A percentile compares a stretch with the other conserved stretches of the same genome.
Evolutionary conservation across 2,888 invertebrate species (phyloP).

Genomic region (Keiferia lycopersicella): DNA sequence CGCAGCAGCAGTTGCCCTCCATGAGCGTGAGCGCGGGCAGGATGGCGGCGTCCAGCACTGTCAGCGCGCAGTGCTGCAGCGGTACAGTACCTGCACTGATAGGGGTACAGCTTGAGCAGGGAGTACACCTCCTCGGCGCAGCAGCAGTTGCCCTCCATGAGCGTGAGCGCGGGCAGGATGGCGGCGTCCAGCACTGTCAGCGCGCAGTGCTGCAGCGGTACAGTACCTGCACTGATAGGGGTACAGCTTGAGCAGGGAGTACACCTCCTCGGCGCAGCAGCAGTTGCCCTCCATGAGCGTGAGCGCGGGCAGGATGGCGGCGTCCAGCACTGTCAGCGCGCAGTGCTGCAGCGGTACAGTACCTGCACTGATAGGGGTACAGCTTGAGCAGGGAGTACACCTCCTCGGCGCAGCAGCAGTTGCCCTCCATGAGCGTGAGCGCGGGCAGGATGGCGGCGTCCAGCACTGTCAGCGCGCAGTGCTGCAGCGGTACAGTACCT

Average conservation of each 20-base stretch:
- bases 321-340: no score
- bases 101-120: no score
- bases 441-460: conserved; percentile 91
- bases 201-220: no score
- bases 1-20: conserved; percentile 74
- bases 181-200: conserved; percentile 84
- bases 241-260: no score
- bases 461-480: no score
- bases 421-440: conserved; percentile 94
- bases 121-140: conserved; percentile 85
- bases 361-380: conserved; percentile 85
- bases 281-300: conserved; percentile 97
- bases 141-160: conserved; percentile 96
- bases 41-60: conserved; percentile 91
- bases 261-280: conserved; percentile 89
- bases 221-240: no score
- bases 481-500: conserved; percentile 65
- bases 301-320: conserved; percentile 71
- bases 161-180: conserved; percentile 83
- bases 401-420: conserved; percentile 98
- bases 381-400: conserved; percentile 94
- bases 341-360: no score
- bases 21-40: conserved; percentile 95
- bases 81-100: no score
- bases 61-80: no score